These are phyloP conservation scores for Aphodius granarius DNA, from an alignment of 2,888 invertebrate species.

Conservation along the genomic window DNA sequence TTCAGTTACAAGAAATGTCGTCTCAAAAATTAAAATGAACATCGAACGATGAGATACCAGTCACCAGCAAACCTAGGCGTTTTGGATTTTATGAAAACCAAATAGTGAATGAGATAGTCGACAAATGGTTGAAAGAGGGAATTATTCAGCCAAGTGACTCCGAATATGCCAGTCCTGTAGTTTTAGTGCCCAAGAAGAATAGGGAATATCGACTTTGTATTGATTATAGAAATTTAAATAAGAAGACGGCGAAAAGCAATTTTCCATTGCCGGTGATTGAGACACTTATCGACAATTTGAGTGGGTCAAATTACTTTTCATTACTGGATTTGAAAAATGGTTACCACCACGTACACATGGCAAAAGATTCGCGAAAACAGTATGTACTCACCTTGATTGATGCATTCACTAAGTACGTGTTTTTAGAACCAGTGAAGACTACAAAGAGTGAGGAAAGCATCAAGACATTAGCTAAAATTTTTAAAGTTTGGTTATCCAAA, in stretches of 20 bases:
- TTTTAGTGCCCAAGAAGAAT: background rate
- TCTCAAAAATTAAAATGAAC: no score
- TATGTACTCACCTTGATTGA: background rate
- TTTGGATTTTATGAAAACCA: no score
- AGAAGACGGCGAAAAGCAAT: slow-evolving; percentile 1
- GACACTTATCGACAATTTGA: background rate
- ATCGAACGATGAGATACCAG: no score
- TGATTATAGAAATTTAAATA: slow-evolving; percentile 3
- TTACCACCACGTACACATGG: slow-evolving; percentile 20
- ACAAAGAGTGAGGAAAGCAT: slow-evolving; percentile 38
- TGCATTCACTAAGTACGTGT: slow-evolving; percentile 42
- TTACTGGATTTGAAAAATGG: slow-evolving; percentile 22
- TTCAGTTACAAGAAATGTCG: no score
- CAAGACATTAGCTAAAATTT: slow-evolving; percentile 31
- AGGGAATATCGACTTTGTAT: slow-evolving; percentile 1
- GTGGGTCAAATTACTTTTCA: slow-evolving; percentile 5
- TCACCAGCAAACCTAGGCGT: no score
- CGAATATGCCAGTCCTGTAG: slow-evolving; percentile 4
- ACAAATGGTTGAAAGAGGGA: slow-evolving; percentile 1
- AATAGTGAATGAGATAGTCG: no score
- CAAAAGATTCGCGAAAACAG: slow-evolving; percentile 11
- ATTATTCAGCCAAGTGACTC: background rate
- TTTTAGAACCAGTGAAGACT: slow-evolving; percentile 42
- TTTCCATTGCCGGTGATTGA: slow-evolving; percentile 8
- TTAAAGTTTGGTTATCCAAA: slow-evolving; percentile 33